These are phyloP conservation scores for Taphrorychus bicolor DNA, from an alignment of 2,888 invertebrate genomes.

Conservation along the genomic window DNA sequence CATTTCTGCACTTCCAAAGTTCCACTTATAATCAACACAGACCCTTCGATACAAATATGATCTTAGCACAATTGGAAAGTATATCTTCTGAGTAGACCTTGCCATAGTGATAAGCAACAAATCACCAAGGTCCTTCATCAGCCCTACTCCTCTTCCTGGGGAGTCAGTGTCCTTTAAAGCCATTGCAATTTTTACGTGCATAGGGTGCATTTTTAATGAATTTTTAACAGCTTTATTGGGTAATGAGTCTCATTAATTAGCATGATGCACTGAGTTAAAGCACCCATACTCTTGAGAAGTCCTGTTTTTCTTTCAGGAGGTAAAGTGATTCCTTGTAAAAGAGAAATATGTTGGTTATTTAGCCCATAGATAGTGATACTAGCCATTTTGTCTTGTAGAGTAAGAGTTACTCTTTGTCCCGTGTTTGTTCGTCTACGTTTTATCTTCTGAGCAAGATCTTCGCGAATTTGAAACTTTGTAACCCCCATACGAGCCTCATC, in stretches of 20 bases:
- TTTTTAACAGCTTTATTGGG: background rate
- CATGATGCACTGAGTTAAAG: slow-evolving; percentile 4
- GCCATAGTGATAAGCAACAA: slow-evolving; percentile 1
- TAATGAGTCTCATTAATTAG: slow-evolving; percentile 1
- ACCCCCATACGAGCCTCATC: background rate
- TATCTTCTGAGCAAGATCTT: background rate
- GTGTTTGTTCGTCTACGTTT: background rate
- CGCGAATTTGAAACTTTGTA: background rate
- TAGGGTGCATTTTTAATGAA: slow-evolving; percentile 2
- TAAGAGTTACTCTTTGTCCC: background rate
- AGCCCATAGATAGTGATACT: background rate
- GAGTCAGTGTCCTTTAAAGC: background rate
- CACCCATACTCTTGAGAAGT: background rate
- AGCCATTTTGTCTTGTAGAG: background rate
- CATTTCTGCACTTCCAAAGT: slow-evolving; percentile 1
- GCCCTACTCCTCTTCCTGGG: background rate
- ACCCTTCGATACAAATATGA: background rate
- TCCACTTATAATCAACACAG: background rate
- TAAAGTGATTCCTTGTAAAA: slow-evolving; percentile 1
- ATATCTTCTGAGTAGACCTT: slow-evolving; percentile 7
- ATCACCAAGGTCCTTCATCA: slow-evolving; percentile 4
- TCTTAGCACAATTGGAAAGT: background rate
- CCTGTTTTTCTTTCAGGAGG: slow-evolving; percentile 8
- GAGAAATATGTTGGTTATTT: slow-evolving; percentile 8
- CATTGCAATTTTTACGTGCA: background rate